A percentile compares a stretch with the other conserved stretches of the same genome.
These are phyloP conservation scores for Idris sp. DNA, from an alignment of 1,140 invertebrate genomes.

Conservation along the genomic window DNA sequence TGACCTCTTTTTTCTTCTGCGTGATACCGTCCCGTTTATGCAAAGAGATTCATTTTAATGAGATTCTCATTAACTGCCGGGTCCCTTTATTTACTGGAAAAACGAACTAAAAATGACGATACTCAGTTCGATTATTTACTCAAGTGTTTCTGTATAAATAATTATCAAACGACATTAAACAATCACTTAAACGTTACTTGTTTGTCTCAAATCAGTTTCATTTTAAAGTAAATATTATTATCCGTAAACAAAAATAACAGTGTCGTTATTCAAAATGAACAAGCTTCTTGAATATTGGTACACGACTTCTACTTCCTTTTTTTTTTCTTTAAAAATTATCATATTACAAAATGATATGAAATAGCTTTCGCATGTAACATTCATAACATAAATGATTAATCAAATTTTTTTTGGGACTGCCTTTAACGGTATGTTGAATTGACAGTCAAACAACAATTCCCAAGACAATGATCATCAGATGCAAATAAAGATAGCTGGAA, in stretches of 20 bases:
- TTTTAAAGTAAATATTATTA: too few relatives aligned
- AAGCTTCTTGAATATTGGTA: too few relatives aligned
- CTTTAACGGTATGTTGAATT: not conserved
- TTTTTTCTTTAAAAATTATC: too few relatives aligned
- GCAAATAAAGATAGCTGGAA: slow-evolving; percentile 33
- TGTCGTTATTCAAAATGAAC: too few relatives aligned
- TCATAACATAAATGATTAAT: not conserved
- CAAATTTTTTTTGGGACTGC: not conserved
- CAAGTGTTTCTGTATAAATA: slow-evolving; percentile 13
- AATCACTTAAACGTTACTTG: slow-evolving; percentile 21
- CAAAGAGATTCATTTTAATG: slow-evolving; percentile 62
- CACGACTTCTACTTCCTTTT: too few relatives aligned
- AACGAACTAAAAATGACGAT: slow-evolving; percentile 18
- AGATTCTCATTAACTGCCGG: slow-evolving; percentile 50
- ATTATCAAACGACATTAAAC: slow-evolving; percentile 31
- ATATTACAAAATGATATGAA: too few relatives aligned
- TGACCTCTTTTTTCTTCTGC: slow-evolving; percentile 52
- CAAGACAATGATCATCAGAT: slow-evolving; percentile 31
- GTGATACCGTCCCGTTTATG: slow-evolving; percentile 54
- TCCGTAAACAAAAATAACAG: too few relatives aligned
- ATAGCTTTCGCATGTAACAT: too few relatives aligned
- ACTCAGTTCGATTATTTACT: slow-evolving; percentile 34
- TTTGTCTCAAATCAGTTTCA: slow-evolving; percentile 2
- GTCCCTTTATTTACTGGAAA: slow-evolving; percentile 29
- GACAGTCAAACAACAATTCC: slow-evolving; percentile 14